A percentile compares a stretch with the other conserved stretches of the same genome.
Evolutionary conservation across 2,888 invertebrate genomes (phyloP).

Genomic region (Stenurella melanura): DNA sequence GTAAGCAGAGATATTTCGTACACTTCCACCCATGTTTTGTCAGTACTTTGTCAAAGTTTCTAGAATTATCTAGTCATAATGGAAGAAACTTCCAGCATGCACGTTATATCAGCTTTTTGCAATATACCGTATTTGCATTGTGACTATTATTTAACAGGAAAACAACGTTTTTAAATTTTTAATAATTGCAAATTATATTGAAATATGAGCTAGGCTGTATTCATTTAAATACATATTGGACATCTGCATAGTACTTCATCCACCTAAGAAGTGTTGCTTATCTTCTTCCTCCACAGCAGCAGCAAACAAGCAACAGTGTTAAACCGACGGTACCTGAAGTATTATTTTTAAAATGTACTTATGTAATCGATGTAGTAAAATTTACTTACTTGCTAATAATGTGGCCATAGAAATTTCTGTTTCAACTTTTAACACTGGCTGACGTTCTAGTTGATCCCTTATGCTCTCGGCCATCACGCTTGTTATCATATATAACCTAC

Average conservation of each 20-base stretch:
- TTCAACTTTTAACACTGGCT: slow-evolving; percentile 38
- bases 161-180: too few species aligned
- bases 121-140: too few species aligned
- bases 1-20: too few species aligned
- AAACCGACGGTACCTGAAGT: slow-evolving; percentile 43
- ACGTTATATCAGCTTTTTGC: too few species aligned
- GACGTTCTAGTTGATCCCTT: slow-evolving; percentile 41
- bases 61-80: too few species aligned
- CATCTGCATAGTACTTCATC: not conserved
- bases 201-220: too few species aligned
- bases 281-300: slow-evolving; percentile 42
- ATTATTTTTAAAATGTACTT: slow-evolving; percentile 1
- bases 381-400: slow-evolving; percentile 38
- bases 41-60: too few species aligned
- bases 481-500: not conserved
- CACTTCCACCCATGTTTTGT: too few species aligned
- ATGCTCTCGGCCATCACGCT: slow-evolving; percentile 7
- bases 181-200: too few species aligned
- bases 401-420: slow-evolving; percentile 36
- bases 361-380: not conserved
- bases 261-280: not conserved
- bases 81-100: too few species aligned
- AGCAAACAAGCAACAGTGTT: slow-evolving; percentile 44
- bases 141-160: too few species aligned
- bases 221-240: too few species aligned